Base-by-base conservation (phyloP, 2,888 invertebrate genomes). In the Diarsia brunnea region DNA sequence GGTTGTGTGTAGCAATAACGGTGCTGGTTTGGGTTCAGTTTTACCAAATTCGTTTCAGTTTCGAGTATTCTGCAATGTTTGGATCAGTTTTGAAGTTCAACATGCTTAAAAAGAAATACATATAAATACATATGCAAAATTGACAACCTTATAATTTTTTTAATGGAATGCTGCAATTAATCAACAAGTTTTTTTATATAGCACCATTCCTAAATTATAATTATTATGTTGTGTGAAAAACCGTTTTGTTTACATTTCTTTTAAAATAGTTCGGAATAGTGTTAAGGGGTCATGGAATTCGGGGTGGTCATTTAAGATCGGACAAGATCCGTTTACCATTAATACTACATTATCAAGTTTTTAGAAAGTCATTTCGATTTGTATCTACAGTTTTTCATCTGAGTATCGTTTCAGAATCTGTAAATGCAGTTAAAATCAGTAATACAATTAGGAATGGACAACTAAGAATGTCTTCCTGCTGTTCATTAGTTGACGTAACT, bases 161-260 rank as follows among this genome's bases (percentile, higher is more conserved):
- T 51, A 53, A 31, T 72, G 45, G 19, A 72, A 53, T n/a, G n/a
- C 16, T 21, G 71, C 16, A 21, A 70, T 21, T 51, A 31, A 27
- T 53, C 21, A 12, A 53, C 27, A 27, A 16, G 10, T n/a, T n/a
- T 73, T 53, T 71, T 72, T 72, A 19, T 51, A 43, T 72, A 45
- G n/a, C 21, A 47, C 19, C 16, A n/a, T 31, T n/a, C 16, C 43
- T 38, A 24, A 21, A 21, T 49, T 1, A 14, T n/a, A n/a, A n/a
- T n/a, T n/a, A n/a, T n/a, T 31, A 1, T 31, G 19, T 31, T 70
- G 47, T 27, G 43, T 24, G 27, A 24, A 14, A 7, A 16, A 24
- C 21, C n/a, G 1, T 1, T 49, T 73, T 19, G 38, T 43, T 73
- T 21, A 60, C n/a, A 75, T 49, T 60, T 75, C 12, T 43, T 49